These are phyloP conservation scores for Hylomyscus alleni DNA, from an alignment of 2,797 vertebrate genomes.

Conservation along the genomic window DNA sequence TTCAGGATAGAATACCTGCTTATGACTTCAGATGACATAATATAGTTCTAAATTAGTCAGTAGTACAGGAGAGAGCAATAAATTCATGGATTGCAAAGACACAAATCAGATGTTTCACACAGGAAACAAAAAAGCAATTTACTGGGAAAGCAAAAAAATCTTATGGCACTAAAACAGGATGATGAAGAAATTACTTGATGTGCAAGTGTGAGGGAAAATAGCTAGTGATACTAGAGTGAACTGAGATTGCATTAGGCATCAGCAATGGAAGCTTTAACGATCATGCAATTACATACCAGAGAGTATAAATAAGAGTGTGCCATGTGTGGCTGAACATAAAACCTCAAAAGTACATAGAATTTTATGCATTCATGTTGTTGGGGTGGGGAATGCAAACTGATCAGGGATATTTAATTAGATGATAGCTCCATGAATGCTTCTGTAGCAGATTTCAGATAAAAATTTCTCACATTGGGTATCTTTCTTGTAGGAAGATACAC, in stretches of 20 bases:
- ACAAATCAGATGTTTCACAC: slow-evolving; percentile 34
- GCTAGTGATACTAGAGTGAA: slow-evolving; percentile 60
- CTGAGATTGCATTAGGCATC: slow-evolving; percentile 65
- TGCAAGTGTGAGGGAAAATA: slow-evolving; percentile 72
- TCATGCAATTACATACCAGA: slow-evolving; percentile 60
- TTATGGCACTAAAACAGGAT: slow-evolving; percentile 62
- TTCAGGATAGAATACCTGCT: not conserved
- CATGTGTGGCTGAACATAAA: slow-evolving; percentile 13
- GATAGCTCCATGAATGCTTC: not conserved
- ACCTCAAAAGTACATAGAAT: slow-evolving; percentile 48
- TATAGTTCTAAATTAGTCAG: slow-evolving; percentile 19
- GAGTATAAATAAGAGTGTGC: slow-evolving; percentile 52
- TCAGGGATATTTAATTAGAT: slow-evolving; percentile 62
- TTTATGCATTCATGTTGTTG: slow-evolving; percentile 41
- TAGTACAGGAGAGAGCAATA: not conserved
- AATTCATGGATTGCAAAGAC: not conserved
- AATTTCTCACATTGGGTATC: not conserved
- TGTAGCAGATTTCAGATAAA: not conserved
- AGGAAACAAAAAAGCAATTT: slow-evolving; percentile 62
- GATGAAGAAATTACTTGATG: slow-evolving; percentile 67
- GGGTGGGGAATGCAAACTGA: not conserved
- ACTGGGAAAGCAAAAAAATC: slow-evolving; percentile 64
- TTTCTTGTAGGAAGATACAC: not conserved
- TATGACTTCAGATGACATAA: not conserved
- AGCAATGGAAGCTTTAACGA: slow-evolving; percentile 51